These are phyloP conservation scores for Oncorhynchus mykiss DNA, from an alignment of 2,113 vertebrate genomes.

Conservation along the genomic window DNA sequence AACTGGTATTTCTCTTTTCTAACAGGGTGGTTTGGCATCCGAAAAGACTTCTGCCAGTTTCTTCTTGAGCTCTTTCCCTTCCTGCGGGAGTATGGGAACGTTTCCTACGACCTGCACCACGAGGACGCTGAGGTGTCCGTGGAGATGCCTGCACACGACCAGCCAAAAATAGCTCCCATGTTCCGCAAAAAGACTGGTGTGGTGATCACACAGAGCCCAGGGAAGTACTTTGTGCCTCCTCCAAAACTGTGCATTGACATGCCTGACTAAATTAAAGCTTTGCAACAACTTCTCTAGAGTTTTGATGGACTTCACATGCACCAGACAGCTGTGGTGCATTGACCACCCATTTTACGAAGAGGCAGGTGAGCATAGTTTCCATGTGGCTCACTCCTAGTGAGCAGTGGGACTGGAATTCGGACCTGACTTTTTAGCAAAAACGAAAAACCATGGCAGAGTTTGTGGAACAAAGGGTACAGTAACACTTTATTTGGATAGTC, in stretches of 20 bases:
- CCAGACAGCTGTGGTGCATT: neutral
- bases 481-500: too few relatives aligned
- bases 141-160: conserved; percentile 86
- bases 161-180: conserved; percentile 94
- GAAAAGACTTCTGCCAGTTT: conserved; percentile 98
- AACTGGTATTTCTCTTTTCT: too few relatives aligned
- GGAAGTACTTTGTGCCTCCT: conserved; percentile 92
- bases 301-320: neutral
- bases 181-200: conserved; percentile 96
- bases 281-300: neutral
- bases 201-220: conserved; percentile 96
- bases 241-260: conserved; percentile 96
- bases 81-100: conserved; percentile 94
- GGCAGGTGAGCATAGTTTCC: too few relatives aligned
- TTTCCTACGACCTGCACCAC: conserved; percentile 94
- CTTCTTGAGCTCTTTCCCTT: conserved; percentile 96
- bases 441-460: too few relatives aligned
- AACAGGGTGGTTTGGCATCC: conserved; percentile 98
- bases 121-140: conserved; percentile 88
- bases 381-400: too few relatives aligned
- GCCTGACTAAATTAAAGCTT: conserved; percentile 82
- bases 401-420: too few relatives aligned
- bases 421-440: too few relatives aligned
- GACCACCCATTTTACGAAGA: too few relatives aligned
- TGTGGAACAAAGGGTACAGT: too few relatives aligned